Percentiles rank a stretch among this genome's conserved stretches.
phyloP scores from a whole-genome alignment of 1,140 invertebrate species.

The Scaptomyza pallida region DNA sequence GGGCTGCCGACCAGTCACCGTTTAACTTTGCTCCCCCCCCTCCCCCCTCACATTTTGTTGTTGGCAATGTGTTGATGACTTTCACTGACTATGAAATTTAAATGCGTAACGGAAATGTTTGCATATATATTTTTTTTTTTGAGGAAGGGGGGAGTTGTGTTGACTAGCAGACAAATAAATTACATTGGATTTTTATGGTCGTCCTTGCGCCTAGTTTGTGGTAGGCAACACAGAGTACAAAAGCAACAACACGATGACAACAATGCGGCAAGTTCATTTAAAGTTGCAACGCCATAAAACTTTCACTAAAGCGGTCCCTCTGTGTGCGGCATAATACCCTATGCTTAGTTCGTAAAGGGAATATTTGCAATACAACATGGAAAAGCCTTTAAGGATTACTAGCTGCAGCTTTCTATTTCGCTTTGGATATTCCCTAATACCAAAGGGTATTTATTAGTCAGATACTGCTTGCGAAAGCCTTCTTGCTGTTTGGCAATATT shows the following conservation, averaged over 20 bases:
- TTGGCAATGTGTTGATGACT: conserved; percentile 74
- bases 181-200: conserved; percentile 70
- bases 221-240: conserved; percentile 43
- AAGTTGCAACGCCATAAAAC: conserved; percentile 67
- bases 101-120: conserved; percentile 82
- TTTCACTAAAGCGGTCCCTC: conserved; percentile 43
- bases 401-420: too few relatives aligned
- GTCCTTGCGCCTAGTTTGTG: conserved; percentile 77
- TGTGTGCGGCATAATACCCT: not conserved
- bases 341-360: too few relatives aligned
- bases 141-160: not conserved
- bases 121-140: conserved; percentile 36
- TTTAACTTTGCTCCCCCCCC: conserved; percentile 43
- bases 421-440: too few relatives aligned
- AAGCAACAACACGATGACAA: conserved; percentile 19
- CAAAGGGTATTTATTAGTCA: not conserved
- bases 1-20: conserved; percentile 16
- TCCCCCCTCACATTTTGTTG: not conserved
- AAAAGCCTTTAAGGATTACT: too few relatives aligned
- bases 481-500: not conserved
- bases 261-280: conserved; percentile 63
- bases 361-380: too few relatives aligned
- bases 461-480: not conserved
- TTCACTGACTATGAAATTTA: conserved; percentile 82
- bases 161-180: conserved; percentile 76